Evolutionary conservation across 1,140 invertebrate species (phyloP).

Genomic region (Scylla paramamosain): DNA sequence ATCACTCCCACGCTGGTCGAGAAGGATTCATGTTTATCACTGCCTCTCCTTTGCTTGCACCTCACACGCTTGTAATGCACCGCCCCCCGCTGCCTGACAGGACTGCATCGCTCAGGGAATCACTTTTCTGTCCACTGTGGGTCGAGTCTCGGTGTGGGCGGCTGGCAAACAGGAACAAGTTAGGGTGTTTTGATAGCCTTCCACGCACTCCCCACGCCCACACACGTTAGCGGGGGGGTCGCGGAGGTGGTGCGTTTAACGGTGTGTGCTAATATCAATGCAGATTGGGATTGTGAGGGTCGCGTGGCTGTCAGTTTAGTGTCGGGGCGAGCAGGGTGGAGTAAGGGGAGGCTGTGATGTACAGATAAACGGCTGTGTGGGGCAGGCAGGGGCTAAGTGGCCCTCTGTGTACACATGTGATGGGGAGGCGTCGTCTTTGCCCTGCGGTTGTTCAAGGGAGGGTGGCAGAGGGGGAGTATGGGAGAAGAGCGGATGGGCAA

Average conservation of each 20-base stretch:
- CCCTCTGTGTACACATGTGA: constrained; percentile 33
- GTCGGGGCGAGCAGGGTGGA: not conserved
- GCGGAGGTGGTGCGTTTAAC: not conserved
- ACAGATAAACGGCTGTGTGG: not conserved
- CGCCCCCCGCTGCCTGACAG: not conserved
- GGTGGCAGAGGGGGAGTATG: not conserved
- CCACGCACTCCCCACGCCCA: not conserved
- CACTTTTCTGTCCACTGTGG: not conserved
- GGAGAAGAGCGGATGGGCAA: not conserved
- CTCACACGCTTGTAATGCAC: not conserved
- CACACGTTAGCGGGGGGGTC: not conserved
- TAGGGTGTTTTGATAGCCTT: not conserved
- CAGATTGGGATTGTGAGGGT: not conserved
- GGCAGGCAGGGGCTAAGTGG: not conserved
- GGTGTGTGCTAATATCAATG: not conserved
- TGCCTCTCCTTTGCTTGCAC: not conserved
- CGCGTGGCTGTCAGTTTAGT: not conserved
- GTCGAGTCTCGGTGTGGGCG: not conserved
- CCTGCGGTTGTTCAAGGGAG: not conserved
- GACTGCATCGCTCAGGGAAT: not conserved
- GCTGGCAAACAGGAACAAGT: not conserved
- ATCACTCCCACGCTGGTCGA: not conserved
- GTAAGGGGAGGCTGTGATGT: not conserved
- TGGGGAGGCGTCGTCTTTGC: not conserved
- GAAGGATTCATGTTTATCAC: not conserved